Evolutionary conservation across 2,797 vertebrate species (phyloP).

Genomic region (Corythornis leucogaster): DNA sequence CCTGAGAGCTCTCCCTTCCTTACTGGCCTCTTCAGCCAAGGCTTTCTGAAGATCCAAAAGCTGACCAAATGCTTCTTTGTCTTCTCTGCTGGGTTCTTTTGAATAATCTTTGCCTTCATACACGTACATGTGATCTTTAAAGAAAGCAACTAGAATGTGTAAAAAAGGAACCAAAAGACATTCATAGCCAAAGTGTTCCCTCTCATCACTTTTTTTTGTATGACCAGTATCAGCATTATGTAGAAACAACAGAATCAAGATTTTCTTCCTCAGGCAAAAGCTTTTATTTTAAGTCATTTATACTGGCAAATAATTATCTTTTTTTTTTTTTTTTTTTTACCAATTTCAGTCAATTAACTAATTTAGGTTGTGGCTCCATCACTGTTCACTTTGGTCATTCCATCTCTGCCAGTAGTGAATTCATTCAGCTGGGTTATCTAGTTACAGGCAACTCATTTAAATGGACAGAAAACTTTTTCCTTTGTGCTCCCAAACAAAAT

Average conservation of each 20-base stretch:
- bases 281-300: neutral
- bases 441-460: neutral
- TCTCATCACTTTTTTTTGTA: neutral
- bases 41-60: constrained; percentile 84
- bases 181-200: neutral
- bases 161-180: constrained; percentile 8
- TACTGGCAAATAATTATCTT: neutral
- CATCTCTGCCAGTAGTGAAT: neutral
- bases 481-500: neutral
- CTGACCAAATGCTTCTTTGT: constrained; percentile 83
- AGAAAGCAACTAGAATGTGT: constrained; percentile 21
- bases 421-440: neutral
- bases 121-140: constrained; percentile 90
- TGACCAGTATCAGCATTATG: neutral
- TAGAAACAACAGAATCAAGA: neutral
- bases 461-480: neutral
- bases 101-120: constrained; percentile 96
- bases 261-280: neutral
- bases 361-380: neutral
- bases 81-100: constrained; percentile 87
- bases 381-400: neutral
- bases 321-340: neutral
- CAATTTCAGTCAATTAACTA: neutral
- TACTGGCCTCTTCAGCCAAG: constrained; percentile 66
- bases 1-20: constrained; percentile 83